A percentile compares a stretch with the other conserved stretches of the same genome.
Evolutionary conservation across 2,797 vertebrate species (phyloP).

Genomic region (Heterohyrax brucei): DNA sequence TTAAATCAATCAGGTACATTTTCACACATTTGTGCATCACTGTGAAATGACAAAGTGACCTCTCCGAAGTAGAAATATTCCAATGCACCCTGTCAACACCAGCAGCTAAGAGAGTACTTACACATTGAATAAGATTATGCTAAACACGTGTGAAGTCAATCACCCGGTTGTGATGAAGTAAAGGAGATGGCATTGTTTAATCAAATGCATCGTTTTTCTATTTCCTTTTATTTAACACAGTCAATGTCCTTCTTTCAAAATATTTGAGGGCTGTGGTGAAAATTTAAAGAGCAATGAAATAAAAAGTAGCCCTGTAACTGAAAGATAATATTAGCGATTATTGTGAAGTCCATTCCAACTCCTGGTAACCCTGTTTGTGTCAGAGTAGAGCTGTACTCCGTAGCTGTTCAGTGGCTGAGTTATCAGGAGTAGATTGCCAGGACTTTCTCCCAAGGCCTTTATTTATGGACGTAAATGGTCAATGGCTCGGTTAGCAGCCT

Average conservation of each 20-base stretch:
- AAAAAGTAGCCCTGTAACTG: not conserved
- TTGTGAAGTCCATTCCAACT: no score
- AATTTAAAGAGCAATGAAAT: slow-evolving; percentile 5
- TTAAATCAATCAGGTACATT: not conserved
- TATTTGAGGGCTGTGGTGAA: not conserved
- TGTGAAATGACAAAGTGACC: not conserved
- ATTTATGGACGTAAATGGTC: no score
- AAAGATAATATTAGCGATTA: not conserved
- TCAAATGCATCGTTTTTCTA: not conserved
- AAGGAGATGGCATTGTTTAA: slow-evolving; percentile 21
- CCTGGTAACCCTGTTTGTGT: no score
- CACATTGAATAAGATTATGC: not conserved
- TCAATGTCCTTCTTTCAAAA: slow-evolving; percentile 46
- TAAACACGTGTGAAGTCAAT: slow-evolving; percentile 41
- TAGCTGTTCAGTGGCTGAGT: no score
- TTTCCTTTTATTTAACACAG: slow-evolving; percentile 48
- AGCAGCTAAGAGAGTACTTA: not conserved
- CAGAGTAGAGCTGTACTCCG: no score
- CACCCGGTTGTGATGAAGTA: slow-evolving; percentile 19
- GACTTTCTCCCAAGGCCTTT: no score
- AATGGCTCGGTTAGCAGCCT: no score
- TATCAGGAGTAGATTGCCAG: no score
- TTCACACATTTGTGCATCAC: not conserved
- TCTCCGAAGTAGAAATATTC: not conserved
- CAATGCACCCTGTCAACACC: not conserved